Base-by-base conservation (phyloP, 1,140 invertebrate species). In the Drosophila ohnishii region DNA sequence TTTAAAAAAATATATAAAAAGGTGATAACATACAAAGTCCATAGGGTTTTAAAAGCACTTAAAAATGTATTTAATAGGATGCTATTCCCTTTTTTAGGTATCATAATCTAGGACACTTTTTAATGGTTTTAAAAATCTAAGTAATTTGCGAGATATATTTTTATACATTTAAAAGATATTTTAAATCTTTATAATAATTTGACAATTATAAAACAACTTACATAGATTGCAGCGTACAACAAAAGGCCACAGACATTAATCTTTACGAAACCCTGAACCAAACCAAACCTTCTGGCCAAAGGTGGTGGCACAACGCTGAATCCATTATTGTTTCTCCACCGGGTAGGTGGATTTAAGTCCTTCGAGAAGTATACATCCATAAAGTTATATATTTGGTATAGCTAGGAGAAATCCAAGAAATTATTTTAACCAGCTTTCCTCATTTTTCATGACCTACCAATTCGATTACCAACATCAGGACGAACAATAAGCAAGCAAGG, bases 141-240 rank as follows among this genome's bases (percentile, higher is more conserved):
- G 25, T 25, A 5, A 0, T 25, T 25, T 25, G 4, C 0, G 3
- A 25, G 3, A 5, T 25, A 25, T 5, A 5, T 25, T 25, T 25
- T 0, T 5, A 25, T 25, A 25, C 25, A 25, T 25, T 28, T 28
- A 1, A 28, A 28, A 28, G 25, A 28, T 28, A 28, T 28, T 28
- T 28, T 2, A 40, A 9, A n/a, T 22, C 5, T 11, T 11, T 44
- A 13, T 13, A 2, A 44, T 22, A 3, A 22, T 13, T 25, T 14
- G 0, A 14, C 8, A 4, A 45, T 19, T 47, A 14, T 9, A 28
- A 28, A 48, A 48, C 3, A 14, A 64, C 65, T 65, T 65, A 67
- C 65, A 13, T 11, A 51, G 2, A 44, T 6, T 6, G n/a, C 30
- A 7, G 45, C 45, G 22, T 67, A 67, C 0, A 67, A 28, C 2